Evolutionary conservation across 2,113 vertebrate species (phyloP).

Genomic region (Pseudopodoces humilis): DNA sequence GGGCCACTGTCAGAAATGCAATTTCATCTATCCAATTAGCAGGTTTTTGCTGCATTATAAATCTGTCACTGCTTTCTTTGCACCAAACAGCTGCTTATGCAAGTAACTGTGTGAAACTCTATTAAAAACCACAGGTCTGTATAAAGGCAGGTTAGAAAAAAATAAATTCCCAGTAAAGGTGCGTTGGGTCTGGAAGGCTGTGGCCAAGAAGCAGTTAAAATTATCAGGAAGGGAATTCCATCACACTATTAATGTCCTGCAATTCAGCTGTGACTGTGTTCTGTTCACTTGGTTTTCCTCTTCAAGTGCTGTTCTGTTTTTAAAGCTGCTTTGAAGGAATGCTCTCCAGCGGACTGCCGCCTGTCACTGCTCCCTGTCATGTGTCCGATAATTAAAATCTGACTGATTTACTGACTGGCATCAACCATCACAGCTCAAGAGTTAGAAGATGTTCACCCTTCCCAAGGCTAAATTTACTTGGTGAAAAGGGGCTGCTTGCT

Average conservation of each 20-base stretch:
- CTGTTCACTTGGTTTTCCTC: slow-evolving; percentile 54
- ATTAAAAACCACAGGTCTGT: slow-evolving; percentile 67
- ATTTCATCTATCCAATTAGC: slow-evolving; percentile 76
- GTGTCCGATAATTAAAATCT: slow-evolving; percentile 90
- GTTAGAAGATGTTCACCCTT: slow-evolving; percentile 81
- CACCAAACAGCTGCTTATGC: slow-evolving; percentile 65
- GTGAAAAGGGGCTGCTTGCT: slow-evolving; percentile 73
- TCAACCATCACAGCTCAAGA: slow-evolving; percentile 75
- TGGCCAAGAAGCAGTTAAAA: slow-evolving; percentile 60
- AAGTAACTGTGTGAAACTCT: slow-evolving; percentile 67
- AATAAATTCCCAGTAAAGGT: background rate
- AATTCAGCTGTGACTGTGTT: slow-evolving; percentile 69
- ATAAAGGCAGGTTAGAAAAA: background rate
- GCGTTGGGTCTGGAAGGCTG: background rate
- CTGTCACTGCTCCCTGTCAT: slow-evolving; percentile 83
- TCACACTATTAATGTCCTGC: slow-evolving; percentile 59
- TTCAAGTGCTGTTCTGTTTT: slow-evolving; percentile 74
- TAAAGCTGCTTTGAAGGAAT: slow-evolving; percentile 81
- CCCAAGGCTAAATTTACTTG: slow-evolving; percentile 87
- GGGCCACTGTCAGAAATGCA: slow-evolving; percentile 70
- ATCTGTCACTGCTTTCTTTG: slow-evolving; percentile 69
- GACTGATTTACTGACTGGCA: slow-evolving; percentile 88
- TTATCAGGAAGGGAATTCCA: slow-evolving; percentile 42
- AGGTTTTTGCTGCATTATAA: slow-evolving; percentile 71
- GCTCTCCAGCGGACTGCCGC: slow-evolving; percentile 80